These are phyloP conservation scores for Ceratothoa steindachneri DNA, from an alignment of 2,888 invertebrate genomes.

Conservation along the genomic window DNA sequence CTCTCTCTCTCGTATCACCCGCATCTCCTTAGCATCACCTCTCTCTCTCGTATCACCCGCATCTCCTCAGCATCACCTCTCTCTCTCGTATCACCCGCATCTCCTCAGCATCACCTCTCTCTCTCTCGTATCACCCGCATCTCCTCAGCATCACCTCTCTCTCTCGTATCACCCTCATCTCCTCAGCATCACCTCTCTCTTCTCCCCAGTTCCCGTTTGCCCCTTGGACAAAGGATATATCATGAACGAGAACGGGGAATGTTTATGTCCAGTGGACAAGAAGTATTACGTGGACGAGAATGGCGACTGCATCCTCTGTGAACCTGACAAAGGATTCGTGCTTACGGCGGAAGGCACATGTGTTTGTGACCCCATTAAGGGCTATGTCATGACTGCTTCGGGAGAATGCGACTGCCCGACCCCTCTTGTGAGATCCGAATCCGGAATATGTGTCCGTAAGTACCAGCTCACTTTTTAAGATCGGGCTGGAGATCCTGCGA, in stretches of 20 bases:
- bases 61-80: too few relatives aligned
- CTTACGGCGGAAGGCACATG: constrained; percentile 73
- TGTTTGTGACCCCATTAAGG: constrained; percentile 68
- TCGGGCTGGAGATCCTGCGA: too few relatives aligned
- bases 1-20: too few relatives aligned
- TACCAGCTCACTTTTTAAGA: too few relatives aligned
- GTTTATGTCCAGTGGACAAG: constrained; percentile 66
- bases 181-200: too few relatives aligned
- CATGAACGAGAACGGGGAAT: constrained; percentile 61
- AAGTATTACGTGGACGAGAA: constrained; percentile 70
- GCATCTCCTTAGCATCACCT: too few relatives aligned
- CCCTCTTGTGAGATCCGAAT: constrained; percentile 48
- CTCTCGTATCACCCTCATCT: too few relatives aligned
- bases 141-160: too few relatives aligned
- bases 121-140: too few relatives aligned
- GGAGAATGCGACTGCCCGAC: constrained; percentile 55
- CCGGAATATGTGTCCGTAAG: constrained; percentile 48
- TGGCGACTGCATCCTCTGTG: constrained; percentile 73
- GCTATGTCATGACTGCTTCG: constrained; percentile 63
- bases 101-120: too few relatives aligned
- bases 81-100: too few relatives aligned
- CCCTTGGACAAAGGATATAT: constrained; percentile 68
- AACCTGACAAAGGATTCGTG: constrained; percentile 67
- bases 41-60: too few relatives aligned
- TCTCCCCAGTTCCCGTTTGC: constrained; percentile 62